A percentile compares a stretch with the other conserved stretches of the same genome.
Evolutionary conservation across 2,797 vertebrate species (phyloP).

Genomic region (Margarornis squamiger): DNA sequence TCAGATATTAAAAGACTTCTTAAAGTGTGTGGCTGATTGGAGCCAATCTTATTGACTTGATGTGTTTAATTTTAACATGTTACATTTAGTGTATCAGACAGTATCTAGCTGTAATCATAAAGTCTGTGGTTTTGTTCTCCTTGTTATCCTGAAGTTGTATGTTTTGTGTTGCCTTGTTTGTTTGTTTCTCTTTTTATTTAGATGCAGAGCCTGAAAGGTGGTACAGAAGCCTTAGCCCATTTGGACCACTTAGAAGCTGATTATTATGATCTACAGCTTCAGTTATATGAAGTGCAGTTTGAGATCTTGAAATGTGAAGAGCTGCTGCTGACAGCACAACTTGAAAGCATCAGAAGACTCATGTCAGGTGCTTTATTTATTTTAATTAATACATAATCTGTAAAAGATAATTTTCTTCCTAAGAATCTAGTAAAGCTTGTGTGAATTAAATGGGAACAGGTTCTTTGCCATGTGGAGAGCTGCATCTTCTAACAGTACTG

Average conservation of each 20-base stretch:
- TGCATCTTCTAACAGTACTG: neutral
- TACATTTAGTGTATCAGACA: neutral
- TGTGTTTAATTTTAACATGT: neutral
- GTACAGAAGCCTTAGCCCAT: conserved; percentile 89
- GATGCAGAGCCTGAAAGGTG: conserved; percentile 92
- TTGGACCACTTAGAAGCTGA: conserved; percentile 93
- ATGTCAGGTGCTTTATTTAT: conserved; percentile 83
- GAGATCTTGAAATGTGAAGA: conserved; percentile 96
- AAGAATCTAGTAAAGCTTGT: neutral
- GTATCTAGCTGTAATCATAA: neutral
- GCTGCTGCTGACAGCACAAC: conserved; percentile 90
- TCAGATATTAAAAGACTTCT: neutral
- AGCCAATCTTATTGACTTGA: neutral
- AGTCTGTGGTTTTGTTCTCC: neutral
- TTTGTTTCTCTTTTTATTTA: conserved; percentile 49
- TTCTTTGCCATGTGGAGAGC: neutral
- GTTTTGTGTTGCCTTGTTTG: neutral
- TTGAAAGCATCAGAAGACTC: conserved; percentile 93
- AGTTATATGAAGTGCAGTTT: conserved; percentile 94
- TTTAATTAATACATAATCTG: neutral
- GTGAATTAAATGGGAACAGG: neutral
- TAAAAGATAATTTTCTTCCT: neutral
- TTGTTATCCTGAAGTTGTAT: neutral
- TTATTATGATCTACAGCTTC: conserved; percentile 94
- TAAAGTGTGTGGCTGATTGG: neutral